Conservation (phyloP, 2,888 invertebrate species). For the Hesperia comma region DNA sequence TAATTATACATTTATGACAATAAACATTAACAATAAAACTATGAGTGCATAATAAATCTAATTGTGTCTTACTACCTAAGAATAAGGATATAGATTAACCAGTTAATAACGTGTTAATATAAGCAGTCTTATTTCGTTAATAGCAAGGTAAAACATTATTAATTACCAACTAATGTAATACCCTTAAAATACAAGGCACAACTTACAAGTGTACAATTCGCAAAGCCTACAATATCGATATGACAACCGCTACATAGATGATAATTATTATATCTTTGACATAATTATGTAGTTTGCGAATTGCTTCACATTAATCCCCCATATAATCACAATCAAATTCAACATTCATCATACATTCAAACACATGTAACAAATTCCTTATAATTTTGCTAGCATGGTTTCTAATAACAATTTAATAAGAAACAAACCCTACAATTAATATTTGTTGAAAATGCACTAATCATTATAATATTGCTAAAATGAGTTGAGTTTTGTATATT, state of each 20-base stretch:
- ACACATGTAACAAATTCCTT: conserved; percentile 4
- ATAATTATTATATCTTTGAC: no score
- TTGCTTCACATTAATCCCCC: not conserved
- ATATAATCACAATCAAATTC: not conserved
- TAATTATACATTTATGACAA: conserved; percentile 13
- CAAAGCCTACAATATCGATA: conserved; percentile 1
- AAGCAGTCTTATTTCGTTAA: conserved; percentile 34
- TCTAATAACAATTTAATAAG: conserved; percentile 3
- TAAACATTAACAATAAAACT: conserved; percentile 23
- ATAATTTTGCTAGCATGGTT: not conserved
- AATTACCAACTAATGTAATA: conserved; percentile 26
- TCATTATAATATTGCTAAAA: not conserved
- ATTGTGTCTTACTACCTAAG: conserved; percentile 26
- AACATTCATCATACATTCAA: conserved; percentile 14
- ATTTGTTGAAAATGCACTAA: conserved; percentile 9
- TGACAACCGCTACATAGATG: not conserved
- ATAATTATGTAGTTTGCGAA: not conserved
- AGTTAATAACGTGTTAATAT: conserved; percentile 32
- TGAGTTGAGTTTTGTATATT: conserved; percentile 1
- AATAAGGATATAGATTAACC: conserved; percentile 19
- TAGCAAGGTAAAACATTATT: conserved; percentile 25
- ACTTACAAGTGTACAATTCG: conserved; percentile 19
- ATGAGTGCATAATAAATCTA: conserved; percentile 34
- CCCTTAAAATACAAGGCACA: conserved; percentile 34
- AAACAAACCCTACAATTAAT: conserved; percentile 7